Base-by-base conservation (phyloP, 2,888 invertebrate species). In the Vesta saturnalis region DNA sequence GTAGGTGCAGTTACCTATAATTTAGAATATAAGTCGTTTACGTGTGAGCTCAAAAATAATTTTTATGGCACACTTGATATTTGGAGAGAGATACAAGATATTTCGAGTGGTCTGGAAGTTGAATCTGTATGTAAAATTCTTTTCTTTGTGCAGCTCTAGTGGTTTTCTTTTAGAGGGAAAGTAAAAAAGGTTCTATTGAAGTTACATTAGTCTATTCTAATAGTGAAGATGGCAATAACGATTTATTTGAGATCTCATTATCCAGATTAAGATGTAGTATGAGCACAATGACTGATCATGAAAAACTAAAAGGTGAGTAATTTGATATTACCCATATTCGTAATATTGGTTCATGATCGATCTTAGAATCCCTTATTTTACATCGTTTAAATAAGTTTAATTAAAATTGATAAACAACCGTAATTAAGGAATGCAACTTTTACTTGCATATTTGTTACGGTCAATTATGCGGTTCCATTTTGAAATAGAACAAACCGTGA, bases 241-340 rank as follows among this genome's bases (percentile, higher is more conserved):
- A 91, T 73, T 84, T 85, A 16, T 86, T 91, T 64, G 87, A 90
- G 76, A 81, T 91, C 30, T 88, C 88, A 6, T 85, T 92, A 39
- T 88, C 88, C 71, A 86, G 90, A 72, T 83, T 91, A 68, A 84
- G 91, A 66, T 91, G 91, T 80, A 90, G 89, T 66, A 85, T 91
- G 67, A 88, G 89, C 79, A 89, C 90, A n/a, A 91, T 91, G 91
- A 90, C 90, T 73, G 89, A 90, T 72, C 91, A 91, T 71, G 91
- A 91, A 79, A 86, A 87, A 75, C 86, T 87, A 72, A 90, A 90
- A 85, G 91, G 89, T 89, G 83, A 75, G 64, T 67, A 14, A 8
- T 64, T 49, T 49, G 43, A 16, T n/a, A n/a, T n/a, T n/a, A n/a
- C n/a, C n/a, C n/a, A n/a, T n/a, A n/a, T n/a, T n/a, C n/a, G n/a